Conservation (phyloP, 1,140 invertebrate genomes). For the Calliphora vicina region DNA sequence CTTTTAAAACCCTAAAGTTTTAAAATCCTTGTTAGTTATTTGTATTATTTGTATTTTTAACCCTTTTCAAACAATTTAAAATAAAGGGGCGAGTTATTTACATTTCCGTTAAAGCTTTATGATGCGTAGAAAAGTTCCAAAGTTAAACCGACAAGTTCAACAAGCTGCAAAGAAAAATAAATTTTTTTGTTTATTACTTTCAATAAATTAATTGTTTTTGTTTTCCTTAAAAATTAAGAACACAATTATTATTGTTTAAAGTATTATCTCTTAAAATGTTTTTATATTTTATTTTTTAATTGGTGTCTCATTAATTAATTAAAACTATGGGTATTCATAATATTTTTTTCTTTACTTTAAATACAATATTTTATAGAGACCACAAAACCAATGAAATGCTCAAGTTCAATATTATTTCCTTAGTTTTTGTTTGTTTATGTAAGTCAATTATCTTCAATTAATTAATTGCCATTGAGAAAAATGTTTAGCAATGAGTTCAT, state of each 20-base stretch:
- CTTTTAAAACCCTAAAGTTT: background rate
- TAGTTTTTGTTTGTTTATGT: background rate
- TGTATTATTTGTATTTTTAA: background rate
- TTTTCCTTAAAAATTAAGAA: background rate
- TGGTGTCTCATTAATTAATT: slow-evolving; percentile 6
- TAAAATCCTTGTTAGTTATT: background rate
- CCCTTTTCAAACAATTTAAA: slow-evolving; percentile 26
- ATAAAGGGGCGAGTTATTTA: slow-evolving; percentile 44
- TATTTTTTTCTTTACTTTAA: background rate
- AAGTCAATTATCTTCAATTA: slow-evolving; percentile 27
- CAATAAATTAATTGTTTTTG: background rate
- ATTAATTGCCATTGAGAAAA: slow-evolving; percentile 17
- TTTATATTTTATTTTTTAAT: slow-evolving; percentile 5
- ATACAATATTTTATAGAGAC: no score
- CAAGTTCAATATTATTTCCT: slow-evolving; percentile 29
- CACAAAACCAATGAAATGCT: background rate
- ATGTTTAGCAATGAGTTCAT: background rate
- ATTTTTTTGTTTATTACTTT: background rate
- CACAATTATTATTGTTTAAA: background rate
- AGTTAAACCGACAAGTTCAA: slow-evolving; percentile 14
- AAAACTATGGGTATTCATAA: background rate
- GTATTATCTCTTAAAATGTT: background rate
- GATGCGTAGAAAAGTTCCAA: background rate
- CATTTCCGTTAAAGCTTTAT: slow-evolving; percentile 40
- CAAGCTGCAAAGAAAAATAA: slow-evolving; percentile 21